Percentiles rank a stretch among this genome's conserved stretches.
These are phyloP conservation scores for Dicrurus megarhynchus DNA, from an alignment of 2,113 vertebrate genomes.

Conservation along the genomic window DNA sequence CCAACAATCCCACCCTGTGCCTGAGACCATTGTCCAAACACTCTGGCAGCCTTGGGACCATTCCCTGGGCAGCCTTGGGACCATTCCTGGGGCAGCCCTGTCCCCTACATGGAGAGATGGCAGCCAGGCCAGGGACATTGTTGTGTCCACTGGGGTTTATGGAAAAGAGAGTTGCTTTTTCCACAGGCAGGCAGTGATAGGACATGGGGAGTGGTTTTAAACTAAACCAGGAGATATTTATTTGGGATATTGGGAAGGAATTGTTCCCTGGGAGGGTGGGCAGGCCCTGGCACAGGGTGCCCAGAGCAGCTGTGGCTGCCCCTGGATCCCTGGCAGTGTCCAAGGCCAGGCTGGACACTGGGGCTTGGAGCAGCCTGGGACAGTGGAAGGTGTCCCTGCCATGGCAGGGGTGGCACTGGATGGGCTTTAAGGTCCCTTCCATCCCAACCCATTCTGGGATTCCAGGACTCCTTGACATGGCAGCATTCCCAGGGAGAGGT, in stretches of 20 bases:
- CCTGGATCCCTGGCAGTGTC: neutral
- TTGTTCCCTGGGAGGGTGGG: neutral
- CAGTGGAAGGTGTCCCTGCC: neutral
- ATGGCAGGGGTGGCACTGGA: fast-evolving
- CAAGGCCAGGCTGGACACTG: neutral
- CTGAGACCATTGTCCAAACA: neutral
- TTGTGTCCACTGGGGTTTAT: neutral
- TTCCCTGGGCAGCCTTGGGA: neutral
- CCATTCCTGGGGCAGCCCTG: neutral
- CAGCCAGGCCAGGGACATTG: neutral
- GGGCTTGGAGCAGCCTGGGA: neutral
- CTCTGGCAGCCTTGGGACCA: neutral
- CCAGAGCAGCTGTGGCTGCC: neutral
- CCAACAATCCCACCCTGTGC: neutral
- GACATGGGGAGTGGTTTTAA: neutral
- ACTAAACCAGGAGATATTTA: neutral
- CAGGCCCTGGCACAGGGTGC: neutral
- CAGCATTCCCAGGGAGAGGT: neutral
- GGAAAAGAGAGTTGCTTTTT: neutral
- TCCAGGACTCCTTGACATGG: neutral
- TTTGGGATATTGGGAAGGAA: neutral
- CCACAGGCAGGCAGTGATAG: neutral
- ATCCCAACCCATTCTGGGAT: neutral
- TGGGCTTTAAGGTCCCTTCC: fast-evolving
- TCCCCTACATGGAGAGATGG: neutral